Conservation (phyloP, 2,113 vertebrate species). For the Peromyscus maniculatus region DNA sequence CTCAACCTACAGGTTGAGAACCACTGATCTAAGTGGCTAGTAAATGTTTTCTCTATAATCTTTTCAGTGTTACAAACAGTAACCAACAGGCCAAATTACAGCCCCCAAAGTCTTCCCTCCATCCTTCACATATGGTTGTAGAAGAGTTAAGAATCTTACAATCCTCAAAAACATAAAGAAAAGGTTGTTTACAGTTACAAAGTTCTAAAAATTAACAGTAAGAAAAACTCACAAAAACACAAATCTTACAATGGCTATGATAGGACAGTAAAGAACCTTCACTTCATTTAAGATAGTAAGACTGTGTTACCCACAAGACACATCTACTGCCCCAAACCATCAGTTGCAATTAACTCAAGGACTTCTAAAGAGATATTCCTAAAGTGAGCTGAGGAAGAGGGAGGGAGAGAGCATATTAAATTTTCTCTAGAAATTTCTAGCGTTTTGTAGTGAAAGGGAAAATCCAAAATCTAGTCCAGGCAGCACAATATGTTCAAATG, state of each 20-base stretch:
- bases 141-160: slow-evolving; percentile 41
- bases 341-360: slow-evolving; percentile 22
- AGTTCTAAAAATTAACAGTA: slow-evolving; percentile 56
- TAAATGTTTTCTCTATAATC: background rate
- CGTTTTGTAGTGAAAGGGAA: slow-evolving; percentile 3
- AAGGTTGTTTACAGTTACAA: slow-evolving; percentile 52
- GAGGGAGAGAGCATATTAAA: background rate
- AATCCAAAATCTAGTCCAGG: background rate
- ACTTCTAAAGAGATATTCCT: slow-evolving; percentile 41
- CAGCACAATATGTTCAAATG: background rate
- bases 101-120: slow-evolving; percentile 20
- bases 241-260: slow-evolving; percentile 48
- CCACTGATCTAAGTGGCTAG: background rate
- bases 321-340: slow-evolving; percentile 55
- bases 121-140: background rate
- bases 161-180: slow-evolving; percentile 44
- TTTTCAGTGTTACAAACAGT: slow-evolving; percentile 20
- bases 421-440: slow-evolving; percentile 68
- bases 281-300: background rate
- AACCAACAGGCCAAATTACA: background rate
- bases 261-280: slow-evolving; percentile 39
- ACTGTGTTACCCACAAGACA: background rate
- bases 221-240: slow-evolving; percentile 62
- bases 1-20: background rate
- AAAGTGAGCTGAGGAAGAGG: slow-evolving; percentile 48